Base-by-base conservation (phyloP, 2,888 invertebrate species). In the Bugulina stolonifera region DNA sequence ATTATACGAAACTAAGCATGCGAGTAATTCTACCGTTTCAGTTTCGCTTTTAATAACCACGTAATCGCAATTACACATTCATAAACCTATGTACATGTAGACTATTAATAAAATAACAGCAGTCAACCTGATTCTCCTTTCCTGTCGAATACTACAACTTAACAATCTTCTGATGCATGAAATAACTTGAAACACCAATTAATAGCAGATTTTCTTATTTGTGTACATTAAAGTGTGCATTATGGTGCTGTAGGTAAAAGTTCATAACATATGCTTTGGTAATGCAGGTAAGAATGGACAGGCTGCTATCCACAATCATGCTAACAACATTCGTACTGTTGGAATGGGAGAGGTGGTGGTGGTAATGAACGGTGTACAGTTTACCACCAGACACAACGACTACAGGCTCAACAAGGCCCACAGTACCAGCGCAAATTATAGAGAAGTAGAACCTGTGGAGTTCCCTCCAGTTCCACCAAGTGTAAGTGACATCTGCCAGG, bases 321-420 rank as follows among this genome's bases (percentile, higher is more conserved):
- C 78, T 2, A 77, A 80, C 74, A 77, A 79, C 69, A 76, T 77
- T 64, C 73, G 77, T 1, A 81, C 81, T 69, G 54, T 73, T 27
- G 74, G 74, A 22, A 73, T 73, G 75, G 57, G 75, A 1, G 73
- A 75, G 58, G 35, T 80, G 5, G 73, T 75, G 2, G 78, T 73
- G 0, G 79, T 79, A 1, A 71, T 80, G 35, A 80, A 81, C 69
- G 81, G 81, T 0, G 77, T 81, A 1, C 78, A 79, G 58, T 81
- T 81, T 75, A 73, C 79, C 34, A 75, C 75, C 1, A 29, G 75
- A 25, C 75, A 75, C 35, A 75, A 75, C 55, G 75, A 75, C 55
- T 75, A 74, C 72, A 71, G 69, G 32, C 43, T 73, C 23, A 27
- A 18, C 25, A 73, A 55, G 74, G 54, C 80, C 3, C 74, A 75